These are phyloP conservation scores for Chrysocyon brachyurus DNA, from an alignment of 2,797 vertebrate species.

Conservation along the genomic window DNA sequence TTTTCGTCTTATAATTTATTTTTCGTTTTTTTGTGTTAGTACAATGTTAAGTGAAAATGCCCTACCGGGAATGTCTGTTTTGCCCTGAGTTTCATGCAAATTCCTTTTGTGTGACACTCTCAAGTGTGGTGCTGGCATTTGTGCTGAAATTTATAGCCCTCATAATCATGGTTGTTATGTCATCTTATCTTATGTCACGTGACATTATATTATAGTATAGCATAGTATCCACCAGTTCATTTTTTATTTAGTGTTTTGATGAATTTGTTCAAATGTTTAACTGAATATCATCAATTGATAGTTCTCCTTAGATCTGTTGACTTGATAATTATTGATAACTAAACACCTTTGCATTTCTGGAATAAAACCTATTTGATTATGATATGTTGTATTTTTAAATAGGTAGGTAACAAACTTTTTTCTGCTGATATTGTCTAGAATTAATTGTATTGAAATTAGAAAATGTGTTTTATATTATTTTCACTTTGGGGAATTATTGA, in stretches of 20 bases:
- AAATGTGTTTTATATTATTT: not conserved
- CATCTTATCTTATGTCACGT: not conserved
- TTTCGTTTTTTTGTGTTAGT: not conserved
- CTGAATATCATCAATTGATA: not conserved
- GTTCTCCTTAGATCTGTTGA: not conserved
- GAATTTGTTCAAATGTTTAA: constrained; percentile 12
- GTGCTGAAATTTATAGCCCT: constrained; percentile 12
- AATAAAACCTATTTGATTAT: not conserved
- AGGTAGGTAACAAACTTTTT: not conserved
- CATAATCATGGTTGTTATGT: not conserved
- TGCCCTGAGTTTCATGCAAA: not conserved
- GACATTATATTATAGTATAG: not conserved
- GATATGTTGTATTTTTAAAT: not conserved
- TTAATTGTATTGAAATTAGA: not conserved
- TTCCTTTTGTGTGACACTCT: not conserved
- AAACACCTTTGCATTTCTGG: not conserved
- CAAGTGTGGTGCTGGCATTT: not conserved
- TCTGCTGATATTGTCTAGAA: not conserved
- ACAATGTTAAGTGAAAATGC: not conserved
- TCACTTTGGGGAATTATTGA: not conserved
- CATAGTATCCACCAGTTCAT: not conserved
- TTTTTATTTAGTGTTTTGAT: not conserved
- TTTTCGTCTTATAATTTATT: not conserved
- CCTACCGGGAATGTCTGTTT: not conserved
- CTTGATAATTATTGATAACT: not conserved